Percentiles rank a stretch among this genome's conserved stretches.
Conservation (phyloP, 2,113 vertebrate genomes). For the Accipiter virgatus region DNA sequence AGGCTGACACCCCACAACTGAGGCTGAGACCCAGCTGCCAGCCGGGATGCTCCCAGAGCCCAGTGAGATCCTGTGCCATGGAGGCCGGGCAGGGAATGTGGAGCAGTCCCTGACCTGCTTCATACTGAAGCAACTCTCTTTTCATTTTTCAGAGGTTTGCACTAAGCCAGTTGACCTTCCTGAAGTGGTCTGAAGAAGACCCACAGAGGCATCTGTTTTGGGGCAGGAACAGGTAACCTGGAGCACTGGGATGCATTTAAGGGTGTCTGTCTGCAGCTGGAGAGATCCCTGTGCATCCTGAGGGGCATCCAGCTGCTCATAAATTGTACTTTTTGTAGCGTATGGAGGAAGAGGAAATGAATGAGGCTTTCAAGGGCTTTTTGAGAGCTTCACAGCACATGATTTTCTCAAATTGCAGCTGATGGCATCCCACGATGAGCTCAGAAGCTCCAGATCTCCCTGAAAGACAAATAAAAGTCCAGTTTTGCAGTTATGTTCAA, state of each 20-base stretch:
- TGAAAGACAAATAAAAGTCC: not conserved
- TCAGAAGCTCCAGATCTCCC: not conserved
- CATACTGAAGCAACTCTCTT: not conserved
- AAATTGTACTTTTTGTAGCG: fast-evolving
- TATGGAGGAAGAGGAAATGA: not conserved
- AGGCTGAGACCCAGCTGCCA: not conserved
- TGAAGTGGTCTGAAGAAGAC: not conserved
- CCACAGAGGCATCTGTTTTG: not conserved
- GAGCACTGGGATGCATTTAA: not conserved
- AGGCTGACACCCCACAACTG: not conserved
- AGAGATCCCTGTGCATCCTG: not conserved
- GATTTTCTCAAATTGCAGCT: not conserved
- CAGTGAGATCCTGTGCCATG: fast-evolving
- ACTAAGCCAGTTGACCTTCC: not conserved
- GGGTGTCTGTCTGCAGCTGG: not conserved
- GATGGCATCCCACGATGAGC: not conserved
- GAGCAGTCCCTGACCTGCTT: not conserved
- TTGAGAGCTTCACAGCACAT: not conserved
- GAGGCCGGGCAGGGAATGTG: fast-evolving
- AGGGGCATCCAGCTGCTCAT: not conserved
- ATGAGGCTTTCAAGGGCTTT: not conserved
- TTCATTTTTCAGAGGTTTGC: not conserved
- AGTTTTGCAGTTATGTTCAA: not conserved
- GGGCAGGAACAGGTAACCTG: not conserved
- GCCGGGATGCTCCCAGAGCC: not conserved